A percentile compares a stretch with the other conserved stretches of the same genome.
Conservation (phyloP, 2,797 vertebrate genomes). For the Champsocephalus gunnari region DNA sequence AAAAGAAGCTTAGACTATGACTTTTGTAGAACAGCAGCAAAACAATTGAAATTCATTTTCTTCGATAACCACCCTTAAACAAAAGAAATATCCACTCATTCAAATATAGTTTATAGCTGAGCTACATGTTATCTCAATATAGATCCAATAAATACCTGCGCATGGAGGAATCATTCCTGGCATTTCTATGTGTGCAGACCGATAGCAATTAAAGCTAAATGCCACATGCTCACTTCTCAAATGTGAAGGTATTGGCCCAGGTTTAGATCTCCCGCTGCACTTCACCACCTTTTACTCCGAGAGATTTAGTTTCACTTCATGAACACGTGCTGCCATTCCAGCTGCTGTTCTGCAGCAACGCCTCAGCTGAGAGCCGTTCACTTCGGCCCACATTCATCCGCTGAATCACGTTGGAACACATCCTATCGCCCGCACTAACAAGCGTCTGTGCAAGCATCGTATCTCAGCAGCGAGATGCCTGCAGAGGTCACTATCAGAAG, state of each 20-base stretch:
- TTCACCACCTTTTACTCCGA: background rate
- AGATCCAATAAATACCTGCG: conserved; percentile 2
- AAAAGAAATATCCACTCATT: conserved; percentile 4
- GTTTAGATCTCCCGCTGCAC: background rate
- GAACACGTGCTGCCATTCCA: conserved; percentile 10
- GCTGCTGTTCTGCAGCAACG: background rate
- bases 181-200: background rate
- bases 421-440: conserved; percentile 33
- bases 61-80: conserved; percentile 15
- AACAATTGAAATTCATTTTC: background rate
- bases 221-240: background rate
- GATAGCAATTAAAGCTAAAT: background rate
- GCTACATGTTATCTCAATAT: conserved; percentile 1
- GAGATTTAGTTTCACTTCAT: conserved; percentile 1
- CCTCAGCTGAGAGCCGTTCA: conserved; percentile 1
- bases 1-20: background rate
- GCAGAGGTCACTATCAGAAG: background rate
- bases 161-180: conserved; percentile 5
- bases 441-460: background rate
- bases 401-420: conserved; percentile 11
- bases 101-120: conserved; percentile 8
- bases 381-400: conserved; percentile 4
- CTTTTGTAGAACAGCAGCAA: background rate
- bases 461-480: background rate
- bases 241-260: background rate